Evolutionary conservation across 1,140 invertebrate species (phyloP), one percentile per base, ranked within the genome.

Genomic region (Zeugodacus cucurbitae): DNA sequence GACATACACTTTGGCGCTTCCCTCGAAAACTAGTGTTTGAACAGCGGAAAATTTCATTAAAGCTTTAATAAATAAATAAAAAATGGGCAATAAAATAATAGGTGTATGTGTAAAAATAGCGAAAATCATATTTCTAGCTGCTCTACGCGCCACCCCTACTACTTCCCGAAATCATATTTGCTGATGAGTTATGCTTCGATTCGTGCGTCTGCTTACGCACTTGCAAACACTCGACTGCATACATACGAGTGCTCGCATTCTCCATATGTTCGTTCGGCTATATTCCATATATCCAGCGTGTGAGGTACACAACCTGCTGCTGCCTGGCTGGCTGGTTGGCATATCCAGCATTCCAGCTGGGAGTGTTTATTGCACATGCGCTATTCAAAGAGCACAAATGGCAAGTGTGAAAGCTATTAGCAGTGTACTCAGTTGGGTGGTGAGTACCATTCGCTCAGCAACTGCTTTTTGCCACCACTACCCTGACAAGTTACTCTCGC

Each of bases 321-420:
- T 22, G 26, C 3, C 62, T n/a, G n/a, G n/a, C n/a, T n/a, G n/a
- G n/a, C n/a, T n/a, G n/a, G n/a, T n/a, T 67, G 62, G 62, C 34
- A 22, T 17, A 6, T 32, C 29, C 34, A 67, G 10, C 20, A 8
- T 74, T 74, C 34, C 67, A 74, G 22, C 17, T 74, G 22, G 67
- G 67, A 74, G 67, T 74, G 34, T 74, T 37, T 74, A 74, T 34
- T 41, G 67, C 67, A 37, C 67, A 74, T 74, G 67, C 67, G 67
- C 67, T 17, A 22, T 37, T 17, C 20, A 5, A 74, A 74, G 37
- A 41, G 34, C 20, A 8, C 29, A 0, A 29, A 62, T 5, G 1
- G 32, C 26, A 11, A 14, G 29, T n/a, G n/a, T n/a, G n/a, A n/a
- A n/a, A 67, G 64, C 11, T 32, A 34, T 34, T 11, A 67, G 0